Base-by-base conservation (phyloP, 1,140 invertebrate genomes). In the Euborellia annulipes region DNA sequence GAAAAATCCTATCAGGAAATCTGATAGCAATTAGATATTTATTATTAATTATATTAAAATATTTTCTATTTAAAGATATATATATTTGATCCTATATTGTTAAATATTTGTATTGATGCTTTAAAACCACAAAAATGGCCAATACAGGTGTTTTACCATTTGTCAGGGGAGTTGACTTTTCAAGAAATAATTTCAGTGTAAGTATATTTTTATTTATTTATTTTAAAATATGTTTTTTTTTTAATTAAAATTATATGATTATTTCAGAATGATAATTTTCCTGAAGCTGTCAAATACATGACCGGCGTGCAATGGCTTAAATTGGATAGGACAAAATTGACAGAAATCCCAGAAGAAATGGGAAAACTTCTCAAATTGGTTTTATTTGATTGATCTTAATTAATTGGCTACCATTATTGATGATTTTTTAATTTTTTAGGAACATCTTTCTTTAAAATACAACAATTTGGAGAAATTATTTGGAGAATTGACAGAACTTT, bases 301-400 rank as follows among this genome's bases (percentile, higher is more conserved):
- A 87, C 86, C 44, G 89, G 92, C 14, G 78, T 98, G 43, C 86
- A 95, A 73, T 98, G 95, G 95, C 73, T 99, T n/a, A 90, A 91
- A 61, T 67, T 98, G 48, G 92, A 96, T 63, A 79, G 78, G 60
- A 91, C 93, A 50, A 79, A 84, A 55, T 67, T 98, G 23, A 74
- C 75, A 23, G 77, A 85, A 60, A 82, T 98, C 45, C 95, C 95
- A 3, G 82, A 89, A 64, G 92, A 97, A 71, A 75, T 98, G 63
- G 88, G 86, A 43, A 89, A 86, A 54, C 70, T 98, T 30, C 77
- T 88, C 58, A 98, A 98, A 76, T 68, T 99, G 66, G 85, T 87
- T 57, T 56, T 44, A 30, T 50, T 48, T 38, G 11, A 36, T 46
- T 36, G 7, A 38, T 16, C 45, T 48, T 45, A 45, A 40, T n/a